Evolutionary conservation across 2,888 invertebrate genomes (phyloP), one percentile per base, ranked within the genome.

Genomic region (Dicycla oo): DNA sequence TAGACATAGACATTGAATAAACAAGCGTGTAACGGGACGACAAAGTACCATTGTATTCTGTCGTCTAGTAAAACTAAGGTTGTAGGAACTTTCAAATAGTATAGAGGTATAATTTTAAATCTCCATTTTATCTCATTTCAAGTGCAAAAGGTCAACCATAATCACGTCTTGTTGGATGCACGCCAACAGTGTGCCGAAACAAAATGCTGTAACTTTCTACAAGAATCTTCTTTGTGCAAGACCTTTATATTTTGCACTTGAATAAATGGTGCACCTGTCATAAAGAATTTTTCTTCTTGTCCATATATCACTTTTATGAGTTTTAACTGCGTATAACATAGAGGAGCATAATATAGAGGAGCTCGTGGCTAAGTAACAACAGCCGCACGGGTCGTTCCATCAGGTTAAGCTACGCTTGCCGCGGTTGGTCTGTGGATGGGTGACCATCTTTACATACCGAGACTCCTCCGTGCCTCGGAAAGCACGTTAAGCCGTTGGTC

Each of bases 81-180:
- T 38, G 38, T n/a, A n/a, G n/a, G n/a, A n/a, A n/a, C n/a, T n/a
- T n/a, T n/a, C n/a, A n/a, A n/a, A n/a, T n/a, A n/a, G n/a, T n/a
- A n/a, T 34, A 38, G 38, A 38, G 38, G 34, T 34, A 38, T 81
- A 45, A 75, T 60, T 76, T 81, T 26, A 62, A 57, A 78, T 49
- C 38, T 45, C 20, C 13, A 20, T 53, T 43, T 45, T 49, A 63
- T 69, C 49, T 82, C 18, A 70, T 63, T 78, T 77, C 38, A 63
- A 77, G 78, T 77, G 53, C 49, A 82, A 78, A 38, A 69, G 61
- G 79, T 70, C 56, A 78, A 78, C 40, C 30, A 56, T 60, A 69
- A 61, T 70, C 54, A 45, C 70, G 26, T 51, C 23, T 30, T n/a
- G 60, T 78, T 78, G 78, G 78, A 64, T 13, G 34, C 47, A 15